A percentile compares a stretch with the other conserved stretches of the same genome.
phyloP scores from a whole-genome alignment of 2,797 vertebrate genomes.

The Anomalospiza imberbis region DNA sequence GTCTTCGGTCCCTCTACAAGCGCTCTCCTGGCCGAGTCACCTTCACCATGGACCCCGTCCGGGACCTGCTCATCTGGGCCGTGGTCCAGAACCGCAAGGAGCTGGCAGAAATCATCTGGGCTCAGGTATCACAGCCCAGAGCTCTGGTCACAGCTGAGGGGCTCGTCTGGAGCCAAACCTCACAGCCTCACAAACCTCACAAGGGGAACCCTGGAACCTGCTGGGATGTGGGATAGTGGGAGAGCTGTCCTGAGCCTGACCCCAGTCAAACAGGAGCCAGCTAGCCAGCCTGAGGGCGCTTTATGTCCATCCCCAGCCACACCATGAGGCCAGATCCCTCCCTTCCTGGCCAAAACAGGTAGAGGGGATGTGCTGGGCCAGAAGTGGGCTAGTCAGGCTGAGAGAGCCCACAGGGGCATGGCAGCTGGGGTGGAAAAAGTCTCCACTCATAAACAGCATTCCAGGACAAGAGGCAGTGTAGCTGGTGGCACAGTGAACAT shows the following conservation, averaged over 20 bases:
- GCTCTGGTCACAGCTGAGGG: background rate
- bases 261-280: background rate
- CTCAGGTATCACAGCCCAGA: constrained; percentile 79
- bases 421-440: background rate
- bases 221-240: background rate
- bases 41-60: constrained; percentile 77
- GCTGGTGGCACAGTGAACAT: background rate
- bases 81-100: constrained; percentile 87
- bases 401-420: accelerated
- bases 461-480: background rate
- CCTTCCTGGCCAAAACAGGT: background rate
- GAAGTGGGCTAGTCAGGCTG: background rate
- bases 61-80: constrained; percentile 94
- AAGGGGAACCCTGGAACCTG: background rate
- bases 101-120: constrained; percentile 90
- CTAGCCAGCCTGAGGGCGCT: background rate
- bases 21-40: constrained; percentile 31
- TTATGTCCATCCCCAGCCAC: background rate
- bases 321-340: background rate
- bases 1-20: constrained; percentile 68
- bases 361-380: background rate
- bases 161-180: background rate
- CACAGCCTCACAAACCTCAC: background rate
- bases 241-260: background rate
- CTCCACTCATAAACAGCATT: background rate